These are phyloP conservation scores for Brenthis hecate DNA, from an alignment of 2,888 invertebrate genomes.

Conservation along the genomic window DNA sequence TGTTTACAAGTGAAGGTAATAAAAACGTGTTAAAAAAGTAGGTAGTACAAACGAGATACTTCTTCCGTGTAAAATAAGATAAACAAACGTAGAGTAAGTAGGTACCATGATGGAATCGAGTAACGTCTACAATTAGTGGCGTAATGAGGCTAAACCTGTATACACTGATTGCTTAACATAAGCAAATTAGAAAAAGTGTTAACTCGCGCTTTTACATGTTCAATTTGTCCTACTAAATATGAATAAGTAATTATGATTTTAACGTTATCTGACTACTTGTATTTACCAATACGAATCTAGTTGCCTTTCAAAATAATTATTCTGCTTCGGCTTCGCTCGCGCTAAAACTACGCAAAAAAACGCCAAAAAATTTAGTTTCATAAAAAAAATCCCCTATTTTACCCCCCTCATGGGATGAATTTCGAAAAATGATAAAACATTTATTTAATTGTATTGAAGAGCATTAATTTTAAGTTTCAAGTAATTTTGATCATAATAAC, in stretches of 20 bases:
- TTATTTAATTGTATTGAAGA: no score
- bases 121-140: constrained; percentile 25
- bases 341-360: no score
- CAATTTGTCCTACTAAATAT: constrained; percentile 27
- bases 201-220: constrained; percentile 42
- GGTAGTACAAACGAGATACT: no score
- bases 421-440: no score
- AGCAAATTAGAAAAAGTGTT: constrained; percentile 45
- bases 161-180: constrained; percentile 42
- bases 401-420: no score
- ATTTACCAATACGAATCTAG: constrained; percentile 7
- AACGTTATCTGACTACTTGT: not conserved
- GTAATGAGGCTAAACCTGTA: constrained; percentile 35
- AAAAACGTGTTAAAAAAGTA: no score
- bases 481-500: no score
- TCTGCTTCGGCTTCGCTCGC: no score
- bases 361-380: no score
- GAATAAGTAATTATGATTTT: constrained; percentile 9
- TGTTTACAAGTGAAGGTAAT: no score
- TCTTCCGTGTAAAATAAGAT: not conserved
- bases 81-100: constrained; percentile 1
- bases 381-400: no score
- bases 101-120: constrained; percentile 23
- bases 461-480: no score
- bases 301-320: constrained; percentile 12